Percentiles rank a stretch among this genome's conserved stretches.
phyloP scores from a whole-genome alignment of 2,113 vertebrate genomes.

The Lepidothrix coronata region DNA sequence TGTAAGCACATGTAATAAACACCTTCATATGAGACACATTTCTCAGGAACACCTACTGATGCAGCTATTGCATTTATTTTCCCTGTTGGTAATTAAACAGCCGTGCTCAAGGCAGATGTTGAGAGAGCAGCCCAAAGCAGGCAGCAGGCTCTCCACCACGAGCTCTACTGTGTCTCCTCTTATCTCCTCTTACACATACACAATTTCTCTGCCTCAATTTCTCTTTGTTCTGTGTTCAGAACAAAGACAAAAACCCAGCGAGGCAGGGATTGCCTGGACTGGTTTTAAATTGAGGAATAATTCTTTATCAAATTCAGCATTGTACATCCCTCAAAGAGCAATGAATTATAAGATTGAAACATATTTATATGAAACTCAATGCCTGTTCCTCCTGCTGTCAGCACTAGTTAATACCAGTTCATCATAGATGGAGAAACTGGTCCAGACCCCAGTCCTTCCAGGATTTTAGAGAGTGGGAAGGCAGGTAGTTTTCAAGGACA shows the following conservation, averaged over 20 bases:
- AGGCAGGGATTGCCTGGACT: neutral
- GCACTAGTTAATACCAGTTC: neutral
- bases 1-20: neutral
- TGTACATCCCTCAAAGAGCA: neutral
- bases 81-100: neutral
- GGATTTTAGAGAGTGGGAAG: neutral
- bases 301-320: neutral
- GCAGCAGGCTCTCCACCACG: neutral
- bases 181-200: neutral
- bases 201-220: neutral
- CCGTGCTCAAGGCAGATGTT: neutral
- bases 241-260: neutral
- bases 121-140: neutral
- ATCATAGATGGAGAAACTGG: neutral
- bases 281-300: neutral
- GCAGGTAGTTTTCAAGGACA: neutral
- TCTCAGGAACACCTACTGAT: neutral
- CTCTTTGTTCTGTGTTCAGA: neutral
- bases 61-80: neutral
- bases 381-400: neutral
- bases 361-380: neutral
- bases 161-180: neutral
- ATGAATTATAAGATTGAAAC: neutral
- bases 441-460: neutral
- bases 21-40: neutral